Base-by-base conservation (phyloP, 1,140 invertebrate species). In the Lepidostoma basale region DNA sequence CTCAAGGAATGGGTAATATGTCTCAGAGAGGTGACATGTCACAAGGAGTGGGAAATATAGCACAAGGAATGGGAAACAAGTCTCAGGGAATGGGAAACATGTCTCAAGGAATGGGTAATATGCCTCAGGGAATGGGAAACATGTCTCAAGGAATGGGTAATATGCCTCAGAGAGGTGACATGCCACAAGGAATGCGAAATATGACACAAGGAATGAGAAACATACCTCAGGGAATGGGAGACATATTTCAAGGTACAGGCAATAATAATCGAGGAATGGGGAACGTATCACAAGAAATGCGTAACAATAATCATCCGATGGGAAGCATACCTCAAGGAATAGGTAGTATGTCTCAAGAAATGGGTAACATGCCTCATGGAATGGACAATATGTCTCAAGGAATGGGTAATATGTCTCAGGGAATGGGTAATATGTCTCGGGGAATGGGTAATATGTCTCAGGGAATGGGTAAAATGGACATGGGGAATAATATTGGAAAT, bases 351-450 rank as follows among this genome's bases (percentile, higher is more conserved):
- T 1, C 30, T 14, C 54, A 16, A 8, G 16, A 16, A 8, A 59
- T 58, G 54, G 12, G 28, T 22, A 39, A 39, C 20, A 58, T 58
- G 30, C 8, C 28, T 40, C 33, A 33, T 3, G 18, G 8, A 20
- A 36, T 39, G 30, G 33, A 18, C 18, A 59, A 59, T 23, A 39
- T 36, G 54, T 14, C 20, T 12, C 54, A 16, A 23, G 36, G 33
- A 14, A 40, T 40, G n/a, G 42, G 25, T n/a, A 20, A 54, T 26
- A 54, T 54, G 26, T 26, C n/a, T 26, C 49, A 54, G 18, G 49
- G 49, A 30, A 30, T 25, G n/a, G 18, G 49, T 26, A 14, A 26
- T 20, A 47, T 47, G 40, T 16, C 10, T 44, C 40, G 18, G 12
- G 40, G 40, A 18, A 14, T n/a, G n/a, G n/a, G n/a, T n/a, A n/a